Evolutionary conservation across 2,113 vertebrate genomes (phyloP), one percentile per base, ranked within the genome.

Genomic region (Xyrauchen texanus): DNA sequence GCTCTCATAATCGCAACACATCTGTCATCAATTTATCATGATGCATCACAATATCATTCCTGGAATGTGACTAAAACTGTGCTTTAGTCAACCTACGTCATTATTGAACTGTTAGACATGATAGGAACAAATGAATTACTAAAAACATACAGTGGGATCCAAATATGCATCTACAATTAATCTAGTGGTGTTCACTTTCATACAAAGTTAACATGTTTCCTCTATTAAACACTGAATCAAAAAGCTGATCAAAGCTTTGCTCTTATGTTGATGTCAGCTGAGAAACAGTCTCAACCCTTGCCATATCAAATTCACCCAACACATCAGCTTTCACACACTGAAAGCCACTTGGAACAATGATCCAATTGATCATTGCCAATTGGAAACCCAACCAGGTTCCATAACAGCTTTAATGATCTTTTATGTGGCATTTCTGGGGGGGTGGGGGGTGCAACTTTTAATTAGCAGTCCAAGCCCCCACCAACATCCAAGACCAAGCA

Each of bases 401-500:
- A 76, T 51, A 7, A 58, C 66, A 49, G 64, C 77, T 79, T 69
- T 65, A 78, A 83, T 77, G 2, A 74, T 42, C 80, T 74, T 68
- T 80, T 58, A 64, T 79, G 21, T 8, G 68, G 81, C n/a, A 5
- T 4, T 52, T 58, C 11, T 9, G 0, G 68, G 84, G 81, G 82
- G 21, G 21, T 1, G 21, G 21, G 21, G 85, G 61, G 66, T 66
- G 78, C 2, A 8, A 78, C 51, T 82, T 68, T 81, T 75, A 83
- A 85, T 83, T 79, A 85, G 51, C n/a, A 55, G 42, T 9, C 49
- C 34, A 49, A 8, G 58, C 46, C 83, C 51, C 47, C 82, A 74
- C 53, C 7, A 57, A 74, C 75, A 58, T 67, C 72, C 83, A 85
- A 82, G 85, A 21, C 61, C 44, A 52, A 71, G 77, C 76, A 79